These are phyloP conservation scores for Hippopotamus amphibius DNA, from an alignment of 2,113 vertebrate species.

Conservation along the genomic window DNA sequence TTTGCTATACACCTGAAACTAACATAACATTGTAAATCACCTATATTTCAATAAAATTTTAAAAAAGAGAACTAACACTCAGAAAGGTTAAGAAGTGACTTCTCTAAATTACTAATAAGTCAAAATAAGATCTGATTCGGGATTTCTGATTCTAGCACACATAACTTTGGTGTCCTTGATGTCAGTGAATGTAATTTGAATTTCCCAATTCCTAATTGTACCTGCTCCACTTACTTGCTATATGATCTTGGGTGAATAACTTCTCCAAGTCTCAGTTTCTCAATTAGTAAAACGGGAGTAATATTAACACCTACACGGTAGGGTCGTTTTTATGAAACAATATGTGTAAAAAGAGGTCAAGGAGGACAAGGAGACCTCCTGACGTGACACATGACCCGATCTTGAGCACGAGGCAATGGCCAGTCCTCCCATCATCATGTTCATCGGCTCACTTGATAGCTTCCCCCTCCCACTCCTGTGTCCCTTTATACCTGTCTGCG, in stretches of 20 bases:
- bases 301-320: neutral
- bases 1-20: too few species aligned
- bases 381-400: neutral
- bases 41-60: too few species aligned
- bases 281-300: neutral
- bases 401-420: neutral
- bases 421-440: neutral
- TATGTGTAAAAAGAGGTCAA: neutral
- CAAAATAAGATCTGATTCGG: neutral
- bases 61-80: too few species aligned
- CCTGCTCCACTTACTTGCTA: neutral
- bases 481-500: conserved; percentile 88
- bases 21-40: too few species aligned
- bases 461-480: neutral
- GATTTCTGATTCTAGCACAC: neutral
- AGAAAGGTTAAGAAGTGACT: neutral
- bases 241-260: neutral
- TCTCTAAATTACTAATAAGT: neutral
- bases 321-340: neutral
- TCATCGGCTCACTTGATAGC: neutral
- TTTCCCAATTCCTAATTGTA: neutral
- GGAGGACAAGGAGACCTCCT: neutral
- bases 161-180: neutral
- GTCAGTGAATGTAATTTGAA: neutral
- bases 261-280: neutral